Evolutionary conservation across 2,113 vertebrate species (phyloP).

Genomic region (Periophthalmodon schlosseri): DNA sequence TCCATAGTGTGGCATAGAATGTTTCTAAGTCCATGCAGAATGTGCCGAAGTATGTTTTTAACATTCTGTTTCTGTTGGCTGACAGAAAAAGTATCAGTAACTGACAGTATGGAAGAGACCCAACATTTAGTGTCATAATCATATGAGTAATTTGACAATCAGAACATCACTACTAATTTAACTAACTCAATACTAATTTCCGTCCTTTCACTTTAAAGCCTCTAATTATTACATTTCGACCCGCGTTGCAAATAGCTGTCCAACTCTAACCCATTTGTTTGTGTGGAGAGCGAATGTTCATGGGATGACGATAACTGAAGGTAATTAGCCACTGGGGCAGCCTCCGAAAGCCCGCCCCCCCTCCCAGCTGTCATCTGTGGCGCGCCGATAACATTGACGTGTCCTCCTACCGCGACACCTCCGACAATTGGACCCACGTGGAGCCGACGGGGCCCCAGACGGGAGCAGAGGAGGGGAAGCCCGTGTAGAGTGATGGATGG

Average conservation of each 20-base stretch:
- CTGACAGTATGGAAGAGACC: neutral
- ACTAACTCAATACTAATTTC: neutral
- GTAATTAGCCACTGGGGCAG: constrained; percentile 64
- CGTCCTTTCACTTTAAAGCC: neutral
- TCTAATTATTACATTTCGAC: neutral
- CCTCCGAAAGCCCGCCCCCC: constrained; percentile 47
- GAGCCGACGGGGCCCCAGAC: constrained; percentile 12
- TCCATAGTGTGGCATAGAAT: too few species aligned
- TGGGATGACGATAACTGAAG: constrained; percentile 22
- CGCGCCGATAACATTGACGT: constrained; percentile 68
- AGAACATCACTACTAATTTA: too few species aligned
- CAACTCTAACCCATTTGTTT: constrained; percentile 19
- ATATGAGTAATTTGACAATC: too few species aligned
- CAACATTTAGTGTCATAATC: neutral
- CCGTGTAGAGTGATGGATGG: constrained; percentile 61
- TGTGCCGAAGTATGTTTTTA: too few species aligned
- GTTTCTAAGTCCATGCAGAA: too few species aligned
- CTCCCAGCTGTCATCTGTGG: constrained; percentile 65
- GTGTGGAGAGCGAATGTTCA: constrained; percentile 20
- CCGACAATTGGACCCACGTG: constrained; percentile 31
- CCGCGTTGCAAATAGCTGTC: constrained; percentile 20
- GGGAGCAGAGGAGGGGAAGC: constrained; percentile 14
- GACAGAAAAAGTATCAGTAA: too few species aligned
- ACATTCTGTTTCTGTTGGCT: too few species aligned
- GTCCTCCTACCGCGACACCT: constrained; percentile 42